Base-by-base conservation (phyloP, 2,888 invertebrate species). In the Zelleria hepariella region DNA sequence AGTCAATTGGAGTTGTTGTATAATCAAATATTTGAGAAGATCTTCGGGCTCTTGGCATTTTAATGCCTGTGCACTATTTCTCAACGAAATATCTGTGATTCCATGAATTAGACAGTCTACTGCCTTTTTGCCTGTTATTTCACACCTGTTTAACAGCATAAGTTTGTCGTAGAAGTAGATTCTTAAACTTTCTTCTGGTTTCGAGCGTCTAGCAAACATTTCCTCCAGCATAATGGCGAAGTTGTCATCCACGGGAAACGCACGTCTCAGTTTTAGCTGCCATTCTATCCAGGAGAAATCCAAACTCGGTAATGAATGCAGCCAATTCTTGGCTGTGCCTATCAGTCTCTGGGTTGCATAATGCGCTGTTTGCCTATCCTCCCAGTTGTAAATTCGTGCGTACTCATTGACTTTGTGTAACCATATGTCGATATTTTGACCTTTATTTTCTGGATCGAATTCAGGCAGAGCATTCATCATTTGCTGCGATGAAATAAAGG, bases 51-150 rank as follows among this genome's bases (percentile, higher is more conserved):
- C 59, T n/a, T 21, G 1, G 27, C 58, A 60, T 6, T 48, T 52
- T 42, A 57, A 57, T 8, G 58, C 62, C 56, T 58, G 60, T 5
- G 59, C 62, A 10, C 52, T 52, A 15, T 54, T 59, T n/a, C 59
- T 27, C 6, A 62, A 4, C 20, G 55, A 54, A 5, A 8, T 59
- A 48, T 62, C 60, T 15, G 15, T 21, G 20, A 62, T 62, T 2
- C 62, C 62, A 18, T 62, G 26, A 23, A 60, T 51, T 18, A 62
- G 15, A 21, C 60, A 62, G 18, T 59, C 62, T 15, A 60, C 62
- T 7, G 60, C 60, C 23, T 60, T 62, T 42, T 49, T 49, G 2
- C 62, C 62, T 0, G 53, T 58, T 18, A 62, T 53, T 25, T 59
- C 51, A 20, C 60, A 62, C 21, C 52, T 57, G 18, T 51, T 58